phyloP scores from a whole-genome alignment of 2,888 invertebrate species.

The Ametastegia equiseti region DNA sequence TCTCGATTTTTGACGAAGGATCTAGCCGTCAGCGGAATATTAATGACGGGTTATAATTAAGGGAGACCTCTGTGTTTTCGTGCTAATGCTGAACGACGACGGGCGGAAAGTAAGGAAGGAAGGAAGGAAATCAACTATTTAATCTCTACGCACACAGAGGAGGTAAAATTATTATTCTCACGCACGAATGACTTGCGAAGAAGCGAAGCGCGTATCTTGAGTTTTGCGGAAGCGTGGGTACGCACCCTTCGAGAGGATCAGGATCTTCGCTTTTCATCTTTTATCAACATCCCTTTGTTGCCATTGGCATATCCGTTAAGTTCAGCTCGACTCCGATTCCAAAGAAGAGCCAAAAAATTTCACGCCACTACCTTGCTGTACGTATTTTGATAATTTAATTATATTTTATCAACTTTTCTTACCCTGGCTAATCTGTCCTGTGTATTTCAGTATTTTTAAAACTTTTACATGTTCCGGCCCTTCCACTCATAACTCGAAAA shows the following conservation, averaged over 20 bases:
- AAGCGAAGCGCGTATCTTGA: background rate
- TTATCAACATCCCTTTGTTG: background rate
- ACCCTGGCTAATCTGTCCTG: background rate
- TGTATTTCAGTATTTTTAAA: background rate
- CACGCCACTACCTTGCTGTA: no score
- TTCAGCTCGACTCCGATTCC: background rate
- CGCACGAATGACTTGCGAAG: constrained; percentile 26
- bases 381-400: background rate
- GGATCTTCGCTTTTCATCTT: background rate
- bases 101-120: no score
- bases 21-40: background rate
- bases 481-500: background rate
- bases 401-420: background rate
- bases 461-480: background rate
- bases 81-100: background rate
- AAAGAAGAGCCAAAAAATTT: background rate
- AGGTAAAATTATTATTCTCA: constrained; percentile 19
- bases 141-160: background rate
- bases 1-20: background rate
- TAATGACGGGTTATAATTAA: background rate
- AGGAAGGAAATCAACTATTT: background rate
- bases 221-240: background rate
- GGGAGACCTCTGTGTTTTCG: no score
- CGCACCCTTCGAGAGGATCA: constrained; percentile 15
- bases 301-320: background rate